Evolutionary conservation across 1,140 invertebrate genomes (phyloP).

Genomic region (Euwallacea similis): DNA sequence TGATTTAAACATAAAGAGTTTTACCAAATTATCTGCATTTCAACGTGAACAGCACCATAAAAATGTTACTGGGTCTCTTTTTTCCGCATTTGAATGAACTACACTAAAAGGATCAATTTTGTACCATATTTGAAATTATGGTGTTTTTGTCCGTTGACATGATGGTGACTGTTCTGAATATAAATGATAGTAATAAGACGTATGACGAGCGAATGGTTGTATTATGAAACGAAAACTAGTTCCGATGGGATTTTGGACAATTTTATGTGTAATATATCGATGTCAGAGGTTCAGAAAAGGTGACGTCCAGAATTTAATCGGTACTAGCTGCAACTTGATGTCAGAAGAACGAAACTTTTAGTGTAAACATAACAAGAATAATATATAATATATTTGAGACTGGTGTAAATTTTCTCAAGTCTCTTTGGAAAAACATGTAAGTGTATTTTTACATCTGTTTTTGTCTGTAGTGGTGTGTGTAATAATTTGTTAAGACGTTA

Average conservation of each 20-base stretch:
- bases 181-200: slow-evolving; percentile 40
- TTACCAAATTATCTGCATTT: neutral
- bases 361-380: slow-evolving; percentile 47
- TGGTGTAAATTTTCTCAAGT: slow-evolving; percentile 47
- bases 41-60: neutral
- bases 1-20: neutral
- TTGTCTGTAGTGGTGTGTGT: slow-evolving; percentile 52
- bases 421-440: slow-evolving; percentile 47
- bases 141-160: slow-evolving; percentile 41
- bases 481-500: slow-evolving; percentile 43
- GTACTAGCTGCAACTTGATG: slow-evolving; percentile 48
- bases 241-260: neutral
- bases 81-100: slow-evolving; percentile 3
- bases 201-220: slow-evolving; percentile 21
- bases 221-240: neutral
- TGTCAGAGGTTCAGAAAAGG: slow-evolving; percentile 4
- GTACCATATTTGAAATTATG: slow-evolving; percentile 43
- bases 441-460: slow-evolving; percentile 52
- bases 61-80: neutral
- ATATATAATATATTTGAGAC: slow-evolving; percentile 44
- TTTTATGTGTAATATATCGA: neutral
- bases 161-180: slow-evolving; percentile 19
- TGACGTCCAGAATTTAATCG: slow-evolving; percentile 24
- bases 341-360: slow-evolving; percentile 51
- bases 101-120: slow-evolving; percentile 48